Percentiles rank a stretch among this genome's conserved stretches.
phyloP scores from a whole-genome alignment of 1,140 invertebrate genomes.

The Anthonomus grandis region DNA sequence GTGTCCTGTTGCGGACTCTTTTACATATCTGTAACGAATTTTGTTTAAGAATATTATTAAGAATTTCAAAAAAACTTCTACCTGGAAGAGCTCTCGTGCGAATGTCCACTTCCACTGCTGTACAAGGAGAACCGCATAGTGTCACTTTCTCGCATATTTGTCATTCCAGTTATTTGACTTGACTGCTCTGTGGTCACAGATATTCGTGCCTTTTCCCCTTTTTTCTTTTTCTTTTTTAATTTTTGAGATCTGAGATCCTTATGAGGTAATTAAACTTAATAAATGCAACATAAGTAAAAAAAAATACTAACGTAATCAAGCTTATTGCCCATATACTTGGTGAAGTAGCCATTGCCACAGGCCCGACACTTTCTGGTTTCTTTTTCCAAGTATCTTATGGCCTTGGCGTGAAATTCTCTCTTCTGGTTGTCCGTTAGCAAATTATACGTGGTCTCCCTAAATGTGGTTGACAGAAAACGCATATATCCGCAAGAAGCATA shows the following conservation, averaged over 20 bases:
- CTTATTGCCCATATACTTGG: slow-evolving; percentile 22
- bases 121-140: background rate
- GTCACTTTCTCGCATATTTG: background rate
- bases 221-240: slow-evolving; percentile 4
- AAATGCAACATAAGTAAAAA: background rate
- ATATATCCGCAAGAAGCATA: slow-evolving; percentile 61
- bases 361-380: slow-evolving; percentile 54
- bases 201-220: background rate
- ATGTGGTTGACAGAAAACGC: slow-evolving; percentile 55
- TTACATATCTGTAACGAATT: background rate
- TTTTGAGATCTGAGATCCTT: slow-evolving; percentile 4
- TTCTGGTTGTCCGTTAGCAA: slow-evolving; percentile 59
- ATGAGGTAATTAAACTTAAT: background rate
- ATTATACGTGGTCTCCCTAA: slow-evolving; percentile 58
- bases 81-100: background rate
- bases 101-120: background rate
- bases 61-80: background rate
- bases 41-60: background rate
- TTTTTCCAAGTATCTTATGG: slow-evolving; percentile 55
- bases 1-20: background rate
- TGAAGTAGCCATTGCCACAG: slow-evolving; percentile 56
- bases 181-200: background rate
- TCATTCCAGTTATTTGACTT: background rate
- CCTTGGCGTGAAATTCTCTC: slow-evolving; percentile 56
- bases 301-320: slow-evolving; percentile 20